Base-by-base conservation (phyloP, 2,888 invertebrate species). In the Drosophila ustulata region DNA sequence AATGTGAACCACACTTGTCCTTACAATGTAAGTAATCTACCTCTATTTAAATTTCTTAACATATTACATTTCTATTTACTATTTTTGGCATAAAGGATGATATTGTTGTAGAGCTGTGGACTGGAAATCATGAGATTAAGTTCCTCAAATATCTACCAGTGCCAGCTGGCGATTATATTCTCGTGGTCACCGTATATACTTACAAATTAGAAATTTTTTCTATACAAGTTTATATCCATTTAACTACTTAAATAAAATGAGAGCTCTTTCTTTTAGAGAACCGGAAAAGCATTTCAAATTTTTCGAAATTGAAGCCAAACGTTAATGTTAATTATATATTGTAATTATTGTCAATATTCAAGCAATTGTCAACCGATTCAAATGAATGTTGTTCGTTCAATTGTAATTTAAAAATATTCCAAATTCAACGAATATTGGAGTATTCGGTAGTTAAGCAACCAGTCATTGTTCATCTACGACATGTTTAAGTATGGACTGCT, bases 1-100 rank as follows among this genome's bases (percentile, higher is more conserved):
- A 75, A 76, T 49, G 0, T 75, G 0, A 75, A 49, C 37, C 79
- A 79, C 32, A 65, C 80, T 0, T 79, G 79, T 45, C 79, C 79
- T 0, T 68, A 47, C 23, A 11, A 65, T 65, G 70, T 71, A 25
- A 30, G 57, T 18, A 1, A 18, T 18, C 2, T 18, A 18, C 18
- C 13, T 25, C 25, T 4, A 3, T n/a, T 2, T 37, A 11, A 18
- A 18, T 18, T 1, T 18, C 18, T 18, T 18, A 1, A 18, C 18
- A 18, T n/a, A 23, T 25, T 32, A 1, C 5, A 18, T 43, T 5
- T 3, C 7, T n/a, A 6, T 18, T 18, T 9, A 3, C n/a, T 18
- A 18, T 18, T 18, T 18, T 18, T 18, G 18, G 18, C 18, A 18
- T 18, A 18, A 18, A 61, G 52, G 45, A 61, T 28, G 45, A 52